phyloP scores from a whole-genome alignment of 2,888 invertebrate genomes.

The Notodonta dromedarius region DNA sequence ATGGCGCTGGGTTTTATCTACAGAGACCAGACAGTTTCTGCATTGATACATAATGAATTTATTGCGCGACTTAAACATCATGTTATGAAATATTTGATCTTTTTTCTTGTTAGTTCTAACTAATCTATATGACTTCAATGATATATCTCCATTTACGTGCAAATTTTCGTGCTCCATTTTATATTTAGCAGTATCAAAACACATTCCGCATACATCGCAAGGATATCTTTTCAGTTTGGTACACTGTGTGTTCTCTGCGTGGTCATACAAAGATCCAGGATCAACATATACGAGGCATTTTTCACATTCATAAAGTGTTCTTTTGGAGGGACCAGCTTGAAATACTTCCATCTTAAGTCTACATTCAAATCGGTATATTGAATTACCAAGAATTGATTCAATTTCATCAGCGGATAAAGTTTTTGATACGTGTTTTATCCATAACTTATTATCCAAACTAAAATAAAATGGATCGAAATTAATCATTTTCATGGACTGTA shows the following conservation, averaged over 20 bases:
- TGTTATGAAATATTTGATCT: slow-evolving; percentile 47
- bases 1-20: slow-evolving; percentile 45
- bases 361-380: slow-evolving; percentile 63
- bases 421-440: slow-evolving; percentile 62
- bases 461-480: slow-evolving; percentile 62
- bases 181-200: slow-evolving; percentile 47
- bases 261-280: slow-evolving; percentile 46
- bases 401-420: slow-evolving; percentile 39
- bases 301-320: slow-evolving; percentile 61
- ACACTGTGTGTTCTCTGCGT: slow-evolving; percentile 46
- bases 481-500: slow-evolving; percentile 34
- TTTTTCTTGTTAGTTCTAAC: slow-evolving; percentile 56
- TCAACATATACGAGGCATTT: slow-evolving; percentile 58
- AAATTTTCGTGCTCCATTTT: slow-evolving; percentile 53
- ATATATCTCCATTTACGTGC: slow-evolving; percentile 42
- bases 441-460: slow-evolving; percentile 50
- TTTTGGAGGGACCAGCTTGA: slow-evolving; percentile 51
- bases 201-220: slow-evolving; percentile 57
- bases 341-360: slow-evolving; percentile 61
- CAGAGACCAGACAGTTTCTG: slow-evolving; percentile 57
- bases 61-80: slow-evolving; percentile 37
- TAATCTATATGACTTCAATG: slow-evolving; percentile 51
- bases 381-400: slow-evolving; percentile 46
- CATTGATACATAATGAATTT: slow-evolving; percentile 62
- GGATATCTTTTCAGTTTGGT: slow-evolving; percentile 45